A percentile compares a stretch with the other conserved stretches of the same genome.
These are phyloP conservation scores for Anthoscopus minutus DNA, from an alignment of 2,113 vertebrate genomes.

Conservation along the genomic window DNA sequence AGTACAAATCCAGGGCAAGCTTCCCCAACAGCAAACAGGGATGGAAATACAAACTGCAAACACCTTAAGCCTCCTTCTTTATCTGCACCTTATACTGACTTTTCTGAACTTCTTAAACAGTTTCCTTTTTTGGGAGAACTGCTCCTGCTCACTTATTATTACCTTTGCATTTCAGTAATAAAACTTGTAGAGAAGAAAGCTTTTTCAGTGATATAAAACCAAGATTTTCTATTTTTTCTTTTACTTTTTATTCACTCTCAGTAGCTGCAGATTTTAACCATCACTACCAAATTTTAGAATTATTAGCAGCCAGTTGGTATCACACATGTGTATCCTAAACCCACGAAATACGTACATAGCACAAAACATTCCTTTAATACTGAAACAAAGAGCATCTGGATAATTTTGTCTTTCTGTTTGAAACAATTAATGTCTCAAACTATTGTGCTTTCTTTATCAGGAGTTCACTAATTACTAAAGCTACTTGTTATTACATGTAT, in stretches of 20 bases:
- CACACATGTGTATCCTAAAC: not conserved
- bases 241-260: not conserved
- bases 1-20: not conserved
- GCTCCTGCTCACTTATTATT: not conserved
- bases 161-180: not conserved
- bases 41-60: not conserved
- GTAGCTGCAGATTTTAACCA: not conserved
- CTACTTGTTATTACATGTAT: constrained; percentile 14
- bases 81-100: not conserved
- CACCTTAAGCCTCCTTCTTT: not conserved
- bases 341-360: not conserved
- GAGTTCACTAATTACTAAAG: constrained; percentile 20
- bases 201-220: not conserved
- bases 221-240: not conserved
- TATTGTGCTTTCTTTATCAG: not conserved
- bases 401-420: not conserved
- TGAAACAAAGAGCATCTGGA: not conserved
- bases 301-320: not conserved
- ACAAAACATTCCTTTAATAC: not conserved
- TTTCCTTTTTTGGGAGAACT: not conserved
- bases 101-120: not conserved
- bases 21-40: not conserved
- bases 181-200: not conserved
- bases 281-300: not conserved
- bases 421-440: not conserved